phyloP scores from a whole-genome alignment of 2,113 vertebrate species.

The Oophaga pumilio region DNA sequence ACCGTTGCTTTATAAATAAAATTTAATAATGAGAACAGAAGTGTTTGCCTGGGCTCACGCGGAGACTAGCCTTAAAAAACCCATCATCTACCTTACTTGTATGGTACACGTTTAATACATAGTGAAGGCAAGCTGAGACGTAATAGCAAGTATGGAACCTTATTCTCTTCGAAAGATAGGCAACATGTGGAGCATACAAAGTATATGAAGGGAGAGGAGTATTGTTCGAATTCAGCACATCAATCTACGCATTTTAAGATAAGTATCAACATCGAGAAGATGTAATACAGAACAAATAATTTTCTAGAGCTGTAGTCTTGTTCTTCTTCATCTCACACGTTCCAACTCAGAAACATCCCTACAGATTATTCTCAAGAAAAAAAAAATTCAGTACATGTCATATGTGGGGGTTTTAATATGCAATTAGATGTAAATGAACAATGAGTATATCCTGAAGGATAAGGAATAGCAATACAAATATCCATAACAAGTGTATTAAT shows the following conservation, averaged over 20 bases:
- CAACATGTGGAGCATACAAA: conserved; percentile 36
- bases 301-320: background rate
- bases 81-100: background rate
- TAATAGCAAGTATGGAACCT: conserved; percentile 16
- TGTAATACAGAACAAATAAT: conserved; percentile 20
- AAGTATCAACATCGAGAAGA: background rate
- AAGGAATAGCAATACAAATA: conserved; percentile 17
- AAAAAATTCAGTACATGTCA: background rate
- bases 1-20: conserved; percentile 20
- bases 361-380: background rate
- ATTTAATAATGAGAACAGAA: conserved; percentile 26
- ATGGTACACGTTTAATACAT: background rate
- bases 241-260: conserved; percentile 31
- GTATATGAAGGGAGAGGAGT: background rate
- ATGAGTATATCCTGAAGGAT: conserved; percentile 10
- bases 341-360: conserved; percentile 1
- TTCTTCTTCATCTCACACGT: conserved; percentile 2
- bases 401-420: conserved; percentile 32
- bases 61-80: conserved; percentile 7
- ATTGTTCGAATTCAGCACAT: conserved; percentile 23
- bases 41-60: conserved; percentile 12
- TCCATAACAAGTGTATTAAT: conserved; percentile 20
- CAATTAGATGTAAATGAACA: conserved; percentile 38
- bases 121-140: conserved; percentile 35
- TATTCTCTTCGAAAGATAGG: conserved; percentile 22